phyloP scores from a whole-genome alignment of 2,113 vertebrate species.

The Bucco capensis region DNA sequence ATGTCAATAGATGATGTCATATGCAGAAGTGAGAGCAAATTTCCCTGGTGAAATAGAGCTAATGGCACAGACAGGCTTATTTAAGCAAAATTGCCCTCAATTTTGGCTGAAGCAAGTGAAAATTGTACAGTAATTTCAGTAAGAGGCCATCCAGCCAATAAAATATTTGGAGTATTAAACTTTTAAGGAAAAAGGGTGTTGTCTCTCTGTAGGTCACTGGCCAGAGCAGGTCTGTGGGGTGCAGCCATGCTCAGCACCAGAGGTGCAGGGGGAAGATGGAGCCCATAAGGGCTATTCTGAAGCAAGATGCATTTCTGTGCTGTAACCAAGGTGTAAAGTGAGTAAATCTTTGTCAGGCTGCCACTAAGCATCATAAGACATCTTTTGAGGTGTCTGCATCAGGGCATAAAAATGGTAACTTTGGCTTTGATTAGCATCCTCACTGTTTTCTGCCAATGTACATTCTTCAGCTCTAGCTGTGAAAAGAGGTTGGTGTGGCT shows the following conservation, averaged over 20 bases:
- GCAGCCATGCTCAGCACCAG: fast-evolving
- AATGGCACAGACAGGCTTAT: slow-evolving; percentile 26
- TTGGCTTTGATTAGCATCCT: fast-evolving
- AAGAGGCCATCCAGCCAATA: neutral
- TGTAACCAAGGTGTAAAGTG: fast-evolving
- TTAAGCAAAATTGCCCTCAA: slow-evolving; percentile 58
- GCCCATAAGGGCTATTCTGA: fast-evolving
- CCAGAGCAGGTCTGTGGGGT: neutral
- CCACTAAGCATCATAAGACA: fast-evolving
- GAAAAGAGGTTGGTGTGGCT: fast-evolving
- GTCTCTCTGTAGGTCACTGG: neutral
- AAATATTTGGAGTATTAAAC: neutral
- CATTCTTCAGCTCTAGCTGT: fast-evolving
- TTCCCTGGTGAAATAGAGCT: slow-evolving; percentile 38
- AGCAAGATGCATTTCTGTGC: fast-evolving
- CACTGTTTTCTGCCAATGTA: fast-evolving
- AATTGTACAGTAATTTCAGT: slow-evolving; percentile 54
- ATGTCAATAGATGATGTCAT: slow-evolving; percentile 54
- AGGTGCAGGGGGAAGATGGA: neutral
- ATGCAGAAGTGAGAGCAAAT: slow-evolving; percentile 27
- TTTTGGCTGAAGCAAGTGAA: slow-evolving; percentile 58
- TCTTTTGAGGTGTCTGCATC: neutral
- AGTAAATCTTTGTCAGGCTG: neutral
- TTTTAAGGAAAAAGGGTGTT: neutral
- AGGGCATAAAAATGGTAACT: neutral